These are phyloP conservation scores for Leptodirus hochenwartii DNA, from an alignment of 2,888 invertebrate species.

Conservation along the genomic window DNA sequence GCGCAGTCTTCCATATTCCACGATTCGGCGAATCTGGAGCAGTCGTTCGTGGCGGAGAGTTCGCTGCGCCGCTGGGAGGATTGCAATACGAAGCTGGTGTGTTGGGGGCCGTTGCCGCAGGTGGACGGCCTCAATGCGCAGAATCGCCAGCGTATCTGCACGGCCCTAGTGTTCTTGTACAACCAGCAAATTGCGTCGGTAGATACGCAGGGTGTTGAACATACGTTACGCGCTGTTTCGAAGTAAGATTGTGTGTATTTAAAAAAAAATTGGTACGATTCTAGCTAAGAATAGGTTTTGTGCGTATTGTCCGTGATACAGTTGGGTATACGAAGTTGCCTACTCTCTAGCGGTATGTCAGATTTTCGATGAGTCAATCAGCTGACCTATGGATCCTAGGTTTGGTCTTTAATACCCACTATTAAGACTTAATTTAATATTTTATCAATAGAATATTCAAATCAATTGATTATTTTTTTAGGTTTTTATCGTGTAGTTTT, in stretches of 20 bases:
- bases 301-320: too few species aligned
- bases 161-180: slow-evolving; percentile 74
- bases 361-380: too few species aligned
- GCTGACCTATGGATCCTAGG: too few species aligned
- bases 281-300: too few species aligned
- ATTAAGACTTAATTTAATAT: too few species aligned
- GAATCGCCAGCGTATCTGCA: slow-evolving; percentile 77
- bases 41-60: slow-evolving; percentile 66
- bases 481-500: too few species aligned
- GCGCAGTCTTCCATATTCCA: slow-evolving; percentile 87
- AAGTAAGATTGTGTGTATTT: slow-evolving; percentile 43
- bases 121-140: slow-evolving; percentile 82
- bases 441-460: too few species aligned
- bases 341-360: too few species aligned
- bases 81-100: slow-evolving; percentile 71
- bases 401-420: too few species aligned
- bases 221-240: slow-evolving; percentile 63
- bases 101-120: slow-evolving; percentile 81
- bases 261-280: too few species aligned
- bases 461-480: too few species aligned
- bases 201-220: slow-evolving; percentile 58
- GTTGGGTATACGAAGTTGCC: too few species aligned
- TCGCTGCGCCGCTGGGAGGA: slow-evolving; percentile 76
- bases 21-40: slow-evolving; percentile 61
- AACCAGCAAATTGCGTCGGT: slow-evolving; percentile 69